These are phyloP conservation scores for Trachelus troglodyta DNA, from an alignment of 2,888 invertebrate genomes.

Conservation along the genomic window DNA sequence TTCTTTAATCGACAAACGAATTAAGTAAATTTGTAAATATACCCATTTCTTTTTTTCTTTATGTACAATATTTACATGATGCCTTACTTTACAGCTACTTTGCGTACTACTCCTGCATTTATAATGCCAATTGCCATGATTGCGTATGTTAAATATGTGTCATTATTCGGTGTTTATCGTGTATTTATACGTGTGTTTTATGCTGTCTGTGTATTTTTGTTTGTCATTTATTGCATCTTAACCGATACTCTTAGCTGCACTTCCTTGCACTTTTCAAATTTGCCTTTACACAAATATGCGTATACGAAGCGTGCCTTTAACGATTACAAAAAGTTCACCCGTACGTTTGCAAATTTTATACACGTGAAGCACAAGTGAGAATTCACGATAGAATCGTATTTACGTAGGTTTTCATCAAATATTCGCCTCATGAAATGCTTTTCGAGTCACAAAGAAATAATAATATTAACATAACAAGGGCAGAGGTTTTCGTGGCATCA, in stretches of 20 bases:
- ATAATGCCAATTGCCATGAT: slow-evolving; percentile 44
- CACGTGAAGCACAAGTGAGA: not conserved
- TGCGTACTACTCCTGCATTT: slow-evolving; percentile 15
- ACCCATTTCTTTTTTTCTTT: not conserved
- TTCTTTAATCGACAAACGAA: not conserved
- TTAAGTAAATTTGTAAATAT: not conserved
- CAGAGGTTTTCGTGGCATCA: not conserved
- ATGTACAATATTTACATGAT: slow-evolving; percentile 38
- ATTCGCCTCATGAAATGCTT: not conserved
- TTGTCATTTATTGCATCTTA: slow-evolving; percentile 48
- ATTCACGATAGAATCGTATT: too few species aligned
- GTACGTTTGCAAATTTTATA: not conserved
- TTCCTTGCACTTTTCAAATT: not conserved
- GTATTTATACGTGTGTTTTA: not conserved
- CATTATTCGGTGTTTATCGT: not conserved
- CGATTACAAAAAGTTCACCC: not conserved
- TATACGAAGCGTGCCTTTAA: not conserved
- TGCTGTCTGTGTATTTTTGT: not conserved
- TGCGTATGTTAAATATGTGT: not conserved
- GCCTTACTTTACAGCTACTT: slow-evolving; percentile 4
- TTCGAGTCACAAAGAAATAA: not conserved
- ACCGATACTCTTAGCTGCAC: slow-evolving; percentile 12
- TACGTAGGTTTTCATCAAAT: too few species aligned
- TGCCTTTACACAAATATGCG: not conserved
- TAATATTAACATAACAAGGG: not conserved